Percentiles rank a stretch among this genome's conserved stretches.
Conservation (phyloP, 2,113 vertebrate genomes). For the Cephalopterus ornatus region DNA sequence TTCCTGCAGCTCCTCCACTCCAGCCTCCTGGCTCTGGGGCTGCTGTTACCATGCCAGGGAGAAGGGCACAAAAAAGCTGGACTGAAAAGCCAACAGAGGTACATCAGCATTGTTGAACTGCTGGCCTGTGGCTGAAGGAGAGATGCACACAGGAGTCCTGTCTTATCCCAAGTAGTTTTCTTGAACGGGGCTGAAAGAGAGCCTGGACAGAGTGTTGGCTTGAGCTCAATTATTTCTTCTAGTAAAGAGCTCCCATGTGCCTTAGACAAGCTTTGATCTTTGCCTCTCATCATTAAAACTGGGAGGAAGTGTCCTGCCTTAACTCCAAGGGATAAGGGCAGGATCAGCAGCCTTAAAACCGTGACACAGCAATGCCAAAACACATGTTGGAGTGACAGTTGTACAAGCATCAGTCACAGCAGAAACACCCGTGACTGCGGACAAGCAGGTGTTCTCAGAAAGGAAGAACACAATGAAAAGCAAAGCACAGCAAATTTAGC, state of each 20-base stretch:
- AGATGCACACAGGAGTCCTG: background rate
- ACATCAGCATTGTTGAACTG: background rate
- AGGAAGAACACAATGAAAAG: background rate
- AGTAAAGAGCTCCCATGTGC: background rate
- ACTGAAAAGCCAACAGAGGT: background rate
- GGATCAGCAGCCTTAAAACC: background rate
- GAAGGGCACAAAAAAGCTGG: background rate
- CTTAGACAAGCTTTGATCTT: background rate
- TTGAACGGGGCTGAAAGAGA: background rate
- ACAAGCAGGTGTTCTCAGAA: background rate
- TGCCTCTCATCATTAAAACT: background rate
- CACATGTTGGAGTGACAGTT: rapidly evolving
- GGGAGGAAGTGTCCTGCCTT: background rate
- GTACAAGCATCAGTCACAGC: background rate
- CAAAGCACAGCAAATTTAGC: background rate
- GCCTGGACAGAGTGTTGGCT: background rate
- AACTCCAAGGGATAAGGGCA: background rate
- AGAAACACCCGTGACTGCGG: background rate
- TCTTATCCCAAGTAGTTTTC: background rate
- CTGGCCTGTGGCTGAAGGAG: background rate
- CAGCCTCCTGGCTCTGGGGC: background rate
- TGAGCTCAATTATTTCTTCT: background rate
- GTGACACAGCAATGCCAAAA: rapidly evolving
- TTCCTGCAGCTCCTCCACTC: background rate
- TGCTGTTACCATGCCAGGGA: background rate